These are phyloP conservation scores for Metacarcinus magister DNA, from an alignment of 2,888 invertebrate genomes.

Conservation along the genomic window DNA sequence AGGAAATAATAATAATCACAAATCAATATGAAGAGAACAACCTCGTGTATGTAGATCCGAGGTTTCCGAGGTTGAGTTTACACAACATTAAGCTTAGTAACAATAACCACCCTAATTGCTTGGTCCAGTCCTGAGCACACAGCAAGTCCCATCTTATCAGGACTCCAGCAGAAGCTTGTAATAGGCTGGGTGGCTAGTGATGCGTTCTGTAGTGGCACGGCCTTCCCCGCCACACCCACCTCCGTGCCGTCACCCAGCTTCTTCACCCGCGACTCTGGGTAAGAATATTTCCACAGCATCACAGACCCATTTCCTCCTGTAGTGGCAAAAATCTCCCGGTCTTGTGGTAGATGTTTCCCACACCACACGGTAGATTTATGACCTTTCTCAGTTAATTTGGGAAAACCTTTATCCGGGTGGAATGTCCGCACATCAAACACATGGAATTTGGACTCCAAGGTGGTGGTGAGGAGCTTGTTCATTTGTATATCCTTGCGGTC, in stretches of 20 bases:
- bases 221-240: conserved; percentile 91
- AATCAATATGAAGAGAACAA: background rate
- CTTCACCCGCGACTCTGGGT: conserved; percentile 91
- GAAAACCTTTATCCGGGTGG: conserved; percentile 94
- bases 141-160: conserved; percentile 94
- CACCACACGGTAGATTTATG: conserved; percentile 94
- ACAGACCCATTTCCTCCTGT: conserved; percentile 96
- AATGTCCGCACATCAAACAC: conserved; percentile 95
- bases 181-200: conserved; percentile 94
- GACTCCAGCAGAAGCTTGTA: conserved; percentile 95
- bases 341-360: conserved; percentile 95
- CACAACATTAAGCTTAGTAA: conserved; percentile 89
- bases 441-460: conserved; percentile 95
- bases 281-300: conserved; percentile 96
- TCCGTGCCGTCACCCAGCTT: conserved; percentile 90
- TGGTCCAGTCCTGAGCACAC: conserved; percentile 97
- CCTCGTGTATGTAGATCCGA: background rate
- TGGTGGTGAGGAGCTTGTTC: conserved; percentile 97
- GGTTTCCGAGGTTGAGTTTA: conserved; percentile 11
- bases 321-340: conserved; percentile 95
- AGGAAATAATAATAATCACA: background rate
- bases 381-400: conserved; percentile 87
- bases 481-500: conserved; percentile 96
- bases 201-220: conserved; percentile 91
- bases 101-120: conserved; percentile 92